Evolutionary conservation across 2,113 vertebrate genomes (phyloP), one percentile per base, ranked within the genome.

Genomic region (Genyomyrus donnyi): DNA sequence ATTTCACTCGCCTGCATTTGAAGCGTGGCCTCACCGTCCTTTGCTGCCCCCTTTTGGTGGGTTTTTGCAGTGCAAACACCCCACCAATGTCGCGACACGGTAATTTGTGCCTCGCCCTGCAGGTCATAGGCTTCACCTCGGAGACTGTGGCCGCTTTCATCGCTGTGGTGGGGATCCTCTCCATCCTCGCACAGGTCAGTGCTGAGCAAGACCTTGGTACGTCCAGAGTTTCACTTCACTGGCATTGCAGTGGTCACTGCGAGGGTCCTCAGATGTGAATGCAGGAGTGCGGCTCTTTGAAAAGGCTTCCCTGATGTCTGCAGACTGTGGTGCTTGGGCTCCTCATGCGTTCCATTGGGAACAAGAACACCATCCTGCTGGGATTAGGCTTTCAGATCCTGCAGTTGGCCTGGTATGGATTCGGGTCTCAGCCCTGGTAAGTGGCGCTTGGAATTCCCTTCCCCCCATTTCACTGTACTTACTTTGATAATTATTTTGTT

Each of bases 381-480:
- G 97, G 97, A 35, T 94, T 98, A 0, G 97, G 97, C 91, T 98
- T 98, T 94, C 97, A 98, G 95, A 97, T 98, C 93, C 95, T 98
- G 74, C 97, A 98, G 95, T 95, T 98, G 74, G 97, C 97, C 91
- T 98, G 97, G 97, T 98, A 98, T 0, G 97, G 97, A 93, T 98
- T 98, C 0, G 97, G 97, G 52, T 98, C 97, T 0, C 97, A 98
- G 94, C 97, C 97, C 89, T 98, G 97, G 97, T 98, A 90, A 97
- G 97, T 95, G 48, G n/a, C 89, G 6, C 35, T 2, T 35, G 70
- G 31, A 19, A 5, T 19, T 2, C 70, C 62, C 15, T 5, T 0
- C 35, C 35, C 74, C 35, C 15, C 11, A 0, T 77, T 19, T 39
- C 70, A 27, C 62, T 66, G n/a, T 27, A 66, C 8, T 10, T 66